Evolutionary conservation across 2,888 invertebrate genomes (phyloP).

Genomic region (Octonoba sinensis): DNA sequence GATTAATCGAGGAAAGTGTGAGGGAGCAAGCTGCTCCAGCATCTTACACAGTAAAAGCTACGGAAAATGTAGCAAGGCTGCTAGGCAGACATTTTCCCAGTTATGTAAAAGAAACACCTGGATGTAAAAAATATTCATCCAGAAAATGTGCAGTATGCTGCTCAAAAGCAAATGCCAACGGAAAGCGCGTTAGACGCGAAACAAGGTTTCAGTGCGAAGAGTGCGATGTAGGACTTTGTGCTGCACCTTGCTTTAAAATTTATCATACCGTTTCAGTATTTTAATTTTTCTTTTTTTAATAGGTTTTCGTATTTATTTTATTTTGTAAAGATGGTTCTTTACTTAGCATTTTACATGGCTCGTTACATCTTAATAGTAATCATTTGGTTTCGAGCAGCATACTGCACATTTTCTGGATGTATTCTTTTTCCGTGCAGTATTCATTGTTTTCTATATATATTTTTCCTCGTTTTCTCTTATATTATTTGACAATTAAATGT

Average conservation of each 20-base stretch:
- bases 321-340: too few species aligned
- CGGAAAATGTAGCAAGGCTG: neutral
- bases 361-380: too few species aligned
- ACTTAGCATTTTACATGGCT: too few species aligned
- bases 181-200: constrained; percentile 2
- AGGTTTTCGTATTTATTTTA: too few species aligned
- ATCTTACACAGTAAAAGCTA: neutral
- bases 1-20: neutral
- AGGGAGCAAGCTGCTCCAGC: neutral
- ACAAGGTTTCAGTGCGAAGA: constrained; percentile 4
- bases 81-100: constrained; percentile 5
- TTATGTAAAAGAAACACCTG: neutral
- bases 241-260: constrained; percentile 1
- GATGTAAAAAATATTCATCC: neutral
- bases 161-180: neutral
- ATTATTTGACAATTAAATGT: too few species aligned
- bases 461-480: too few species aligned
- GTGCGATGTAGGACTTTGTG: constrained; percentile 13
- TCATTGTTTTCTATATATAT: too few species aligned
- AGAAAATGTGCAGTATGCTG: constrained; percentile 8
- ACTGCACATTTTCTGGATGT: too few species aligned
- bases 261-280: neutral
- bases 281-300: neutral
- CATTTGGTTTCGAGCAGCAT: too few species aligned
- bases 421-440: too few species aligned